Conservation (phyloP, 2,888 invertebrate genomes). For the Lathronympha strigana region DNA sequence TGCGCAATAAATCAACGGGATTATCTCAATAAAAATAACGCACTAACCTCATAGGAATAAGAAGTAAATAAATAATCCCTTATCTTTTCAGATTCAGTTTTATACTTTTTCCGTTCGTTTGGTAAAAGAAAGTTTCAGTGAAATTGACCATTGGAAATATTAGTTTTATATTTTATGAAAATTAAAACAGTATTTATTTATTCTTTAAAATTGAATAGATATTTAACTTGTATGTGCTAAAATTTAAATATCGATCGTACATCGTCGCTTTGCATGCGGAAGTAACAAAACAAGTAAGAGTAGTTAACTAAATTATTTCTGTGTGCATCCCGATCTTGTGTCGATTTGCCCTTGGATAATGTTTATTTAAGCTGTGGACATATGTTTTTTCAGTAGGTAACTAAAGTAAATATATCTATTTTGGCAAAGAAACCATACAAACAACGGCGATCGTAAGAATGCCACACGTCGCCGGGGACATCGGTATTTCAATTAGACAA, state of each 20-base stretch:
- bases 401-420: background rate
- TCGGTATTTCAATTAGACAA: constrained; percentile 69
- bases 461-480: constrained; percentile 42
- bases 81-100: constrained; percentile 48
- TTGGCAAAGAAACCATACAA: constrained; percentile 20
- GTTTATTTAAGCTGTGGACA: no score
- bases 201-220: no score
- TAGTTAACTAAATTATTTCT: no score
- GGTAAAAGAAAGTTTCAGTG: constrained; percentile 30
- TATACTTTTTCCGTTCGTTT: constrained; percentile 45
- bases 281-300: no score
- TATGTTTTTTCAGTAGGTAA: no score
- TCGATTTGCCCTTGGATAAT: no score
- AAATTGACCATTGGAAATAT: constrained; percentile 14
- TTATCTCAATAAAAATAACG: constrained; percentile 54
- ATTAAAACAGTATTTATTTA: no score
- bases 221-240: no score
- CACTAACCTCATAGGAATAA: constrained; percentile 50
- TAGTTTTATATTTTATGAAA: background rate
- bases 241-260: no score
- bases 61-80: constrained; percentile 49
- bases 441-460: constrained; percentile 31
- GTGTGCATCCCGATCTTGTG: no score
- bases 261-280: no score
- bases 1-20: constrained; percentile 53